These are phyloP conservation scores for Sisyra nigra DNA, from an alignment of 2,888 invertebrate genomes.

Conservation along the genomic window DNA sequence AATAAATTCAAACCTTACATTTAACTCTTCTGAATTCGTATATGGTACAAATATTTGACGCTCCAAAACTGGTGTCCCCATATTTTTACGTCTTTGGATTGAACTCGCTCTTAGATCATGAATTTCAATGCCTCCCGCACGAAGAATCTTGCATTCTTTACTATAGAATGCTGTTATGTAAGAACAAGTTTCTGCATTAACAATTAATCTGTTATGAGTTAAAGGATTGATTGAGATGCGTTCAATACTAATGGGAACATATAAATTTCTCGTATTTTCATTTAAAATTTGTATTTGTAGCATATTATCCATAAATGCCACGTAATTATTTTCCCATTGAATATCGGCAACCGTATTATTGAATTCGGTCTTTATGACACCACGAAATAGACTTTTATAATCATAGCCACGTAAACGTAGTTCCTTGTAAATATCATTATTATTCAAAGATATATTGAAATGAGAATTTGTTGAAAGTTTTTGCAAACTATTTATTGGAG, in stretches of 20 bases:
- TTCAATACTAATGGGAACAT: slow-evolving; percentile 47
- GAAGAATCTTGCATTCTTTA: slow-evolving; percentile 25
- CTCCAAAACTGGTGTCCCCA: slow-evolving; percentile 63
- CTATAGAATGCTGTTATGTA: slow-evolving; percentile 24
- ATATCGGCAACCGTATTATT: slow-evolving; percentile 17
- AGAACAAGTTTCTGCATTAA: too few species aligned
- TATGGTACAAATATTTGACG: slow-evolving; percentile 58
- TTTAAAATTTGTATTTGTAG: slow-evolving; percentile 62
- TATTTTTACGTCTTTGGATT: slow-evolving; percentile 48
- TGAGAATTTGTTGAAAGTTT: slow-evolving; percentile 22
- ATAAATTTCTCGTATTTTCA: slow-evolving; percentile 48
- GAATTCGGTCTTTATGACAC: slow-evolving; percentile 19
- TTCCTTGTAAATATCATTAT: slow-evolving; percentile 53
- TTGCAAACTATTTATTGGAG: slow-evolving; percentile 32
- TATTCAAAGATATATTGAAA: slow-evolving; percentile 33
- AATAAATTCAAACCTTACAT: slow-evolving; percentile 7
- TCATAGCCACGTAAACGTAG: slow-evolving; percentile 52
- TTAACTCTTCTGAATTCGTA: slow-evolving; percentile 15
- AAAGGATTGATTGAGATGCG: slow-evolving; percentile 33
- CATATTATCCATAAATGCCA: slow-evolving; percentile 78
- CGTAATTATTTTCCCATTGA: slow-evolving; percentile 47
- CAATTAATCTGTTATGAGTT: slow-evolving; percentile 13
- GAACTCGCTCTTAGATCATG: slow-evolving; percentile 60
- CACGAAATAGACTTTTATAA: slow-evolving; percentile 20
- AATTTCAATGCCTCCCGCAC: slow-evolving; percentile 62